Percentiles rank a stretch among this genome's conserved stretches.
phyloP scores from a whole-genome alignment of 2,888 invertebrate species.

The Hirtodrosophila cameraria region DNA sequence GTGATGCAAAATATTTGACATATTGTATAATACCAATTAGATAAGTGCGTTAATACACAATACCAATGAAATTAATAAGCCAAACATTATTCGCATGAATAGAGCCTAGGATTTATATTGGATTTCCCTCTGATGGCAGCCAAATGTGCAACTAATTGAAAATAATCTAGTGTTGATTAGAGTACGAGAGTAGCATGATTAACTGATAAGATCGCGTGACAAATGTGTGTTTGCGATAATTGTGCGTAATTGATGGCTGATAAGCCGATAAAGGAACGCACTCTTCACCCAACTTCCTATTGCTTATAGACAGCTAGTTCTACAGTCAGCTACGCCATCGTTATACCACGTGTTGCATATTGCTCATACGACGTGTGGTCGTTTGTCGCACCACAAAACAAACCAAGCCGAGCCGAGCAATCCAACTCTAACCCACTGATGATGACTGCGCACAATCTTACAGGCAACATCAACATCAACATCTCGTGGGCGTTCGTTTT shows the following conservation, averaged over 20 bases:
- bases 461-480: constrained; percentile 20
- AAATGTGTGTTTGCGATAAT: constrained; percentile 49
- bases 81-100: constrained; percentile 2
- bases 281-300: constrained; percentile 9
- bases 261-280: constrained; percentile 53
- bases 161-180: constrained; percentile 70
- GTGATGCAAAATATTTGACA: constrained; percentile 32
- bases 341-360: constrained; percentile 72
- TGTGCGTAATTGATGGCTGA: constrained; percentile 74
- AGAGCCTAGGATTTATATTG: constrained; percentile 67
- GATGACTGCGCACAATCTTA: constrained; percentile 72
- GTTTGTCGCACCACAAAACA: constrained; percentile 5
- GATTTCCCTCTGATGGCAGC: constrained; percentile 60
- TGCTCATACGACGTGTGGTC: constrained; percentile 49
- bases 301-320: background rate
- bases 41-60: constrained; percentile 50
- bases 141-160: constrained; percentile 66
- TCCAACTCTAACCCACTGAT: constrained; percentile 8
- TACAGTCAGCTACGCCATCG: background rate
- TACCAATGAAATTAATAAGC: constrained; percentile 45
- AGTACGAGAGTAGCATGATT: constrained; percentile 14
- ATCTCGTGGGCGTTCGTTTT: constrained; percentile 53
- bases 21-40: constrained; percentile 52
- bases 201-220: constrained; percentile 52
- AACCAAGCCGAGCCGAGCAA: constrained; percentile 18